Conservation (phyloP, 2,888 invertebrate genomes). For the Adela reaumurella region DNA sequence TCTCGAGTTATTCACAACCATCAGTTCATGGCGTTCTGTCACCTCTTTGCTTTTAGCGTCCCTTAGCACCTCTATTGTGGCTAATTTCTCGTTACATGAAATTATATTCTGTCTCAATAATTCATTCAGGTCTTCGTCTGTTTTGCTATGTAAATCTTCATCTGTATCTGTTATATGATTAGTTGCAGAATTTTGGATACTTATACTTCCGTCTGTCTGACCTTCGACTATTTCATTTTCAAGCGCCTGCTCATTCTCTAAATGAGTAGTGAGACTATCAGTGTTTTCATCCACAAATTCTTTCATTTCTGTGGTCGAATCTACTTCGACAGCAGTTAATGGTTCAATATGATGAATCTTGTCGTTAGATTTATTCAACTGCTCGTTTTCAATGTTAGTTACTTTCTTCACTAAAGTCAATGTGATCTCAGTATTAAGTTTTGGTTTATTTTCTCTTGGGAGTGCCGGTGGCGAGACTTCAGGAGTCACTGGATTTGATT, state of each 20-base stretch:
- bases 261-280: no score
- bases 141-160: conserved; percentile 20
- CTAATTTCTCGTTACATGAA: conserved; percentile 45
- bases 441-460: neutral
- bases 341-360: conserved; percentile 18
- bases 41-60: conserved; percentile 24
- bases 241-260: no score
- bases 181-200: no score
- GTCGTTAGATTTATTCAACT: conserved; percentile 34
- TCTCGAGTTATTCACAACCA: neutral
- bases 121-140: conserved; percentile 33
- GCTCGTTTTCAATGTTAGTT: conserved; percentile 45
- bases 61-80: conserved; percentile 43
- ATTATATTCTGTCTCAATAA: conserved; percentile 38
- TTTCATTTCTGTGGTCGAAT: neutral
- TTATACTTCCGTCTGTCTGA: no score
- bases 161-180: conserved; percentile 23
- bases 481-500: conserved; percentile 5
- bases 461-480: no score
- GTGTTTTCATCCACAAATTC: no score
- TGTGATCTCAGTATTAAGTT: conserved; percentile 21
- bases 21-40: neutral
- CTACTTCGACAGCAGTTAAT: conserved; percentile 16
- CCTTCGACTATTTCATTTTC: no score
- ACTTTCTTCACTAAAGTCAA: conserved; percentile 34